Percentiles rank a stretch among this genome's conserved stretches.
phyloP scores from a whole-genome alignment of 2,888 invertebrate species.

The Agonopterix arenella region DNA sequence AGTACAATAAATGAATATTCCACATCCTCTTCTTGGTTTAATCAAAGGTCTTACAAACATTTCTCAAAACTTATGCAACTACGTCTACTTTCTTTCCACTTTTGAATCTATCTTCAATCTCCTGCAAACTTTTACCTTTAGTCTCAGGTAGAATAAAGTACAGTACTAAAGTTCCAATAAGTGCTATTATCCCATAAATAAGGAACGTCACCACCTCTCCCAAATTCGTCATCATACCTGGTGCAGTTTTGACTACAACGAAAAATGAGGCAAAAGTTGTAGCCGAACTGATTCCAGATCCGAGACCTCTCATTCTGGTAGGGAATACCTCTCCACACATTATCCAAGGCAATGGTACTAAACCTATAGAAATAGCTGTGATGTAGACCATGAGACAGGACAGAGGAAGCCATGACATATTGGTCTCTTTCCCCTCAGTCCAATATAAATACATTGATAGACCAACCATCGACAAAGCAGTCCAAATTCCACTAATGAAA shows the following conservation, averaged over 20 bases:
- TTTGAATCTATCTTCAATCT: constrained; percentile 80
- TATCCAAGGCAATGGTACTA: constrained; percentile 83
- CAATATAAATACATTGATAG: constrained; percentile 67
- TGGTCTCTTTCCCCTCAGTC: constrained; percentile 36
- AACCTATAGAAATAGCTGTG: constrained; percentile 76
- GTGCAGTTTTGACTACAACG: constrained; percentile 81
- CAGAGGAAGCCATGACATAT: constrained; percentile 69
- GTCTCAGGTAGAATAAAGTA: constrained; percentile 82
- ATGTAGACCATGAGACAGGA: constrained; percentile 76
- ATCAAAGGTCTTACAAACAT: constrained; percentile 14
- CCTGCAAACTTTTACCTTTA: constrained; percentile 80
- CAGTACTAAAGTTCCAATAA: constrained; percentile 76
- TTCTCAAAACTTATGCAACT: constrained; percentile 26
- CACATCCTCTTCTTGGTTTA: not conserved
- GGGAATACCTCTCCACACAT: constrained; percentile 86
- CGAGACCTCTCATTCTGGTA: constrained; percentile 77
- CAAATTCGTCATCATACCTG: constrained; percentile 74
- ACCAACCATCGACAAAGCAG: constrained; percentile 76
- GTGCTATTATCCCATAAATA: constrained; percentile 76
- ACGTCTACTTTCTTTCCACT: constrained; percentile 33
- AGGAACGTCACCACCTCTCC: constrained; percentile 80
- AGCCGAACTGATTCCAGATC: constrained; percentile 81
- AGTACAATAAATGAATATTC: constrained; percentile 3
- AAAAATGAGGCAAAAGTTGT: constrained; percentile 81
- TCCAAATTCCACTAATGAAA: constrained; percentile 79